Evolutionary conservation across 2,888 invertebrate genomes (phyloP).

Genomic region (Dromius quadrimaculatus): DNA sequence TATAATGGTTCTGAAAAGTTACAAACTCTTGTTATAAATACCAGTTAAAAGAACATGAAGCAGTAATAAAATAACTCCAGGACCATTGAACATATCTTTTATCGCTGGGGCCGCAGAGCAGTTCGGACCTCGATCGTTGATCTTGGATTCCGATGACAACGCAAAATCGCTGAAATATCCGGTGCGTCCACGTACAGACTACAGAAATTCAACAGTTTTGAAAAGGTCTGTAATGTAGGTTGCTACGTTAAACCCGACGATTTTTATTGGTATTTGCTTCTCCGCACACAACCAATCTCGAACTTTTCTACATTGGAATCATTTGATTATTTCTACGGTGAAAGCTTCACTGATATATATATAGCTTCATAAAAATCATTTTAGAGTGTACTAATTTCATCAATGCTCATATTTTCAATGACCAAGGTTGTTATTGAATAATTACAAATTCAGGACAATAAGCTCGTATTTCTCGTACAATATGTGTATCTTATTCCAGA

Average conservation of each 20-base stretch:
- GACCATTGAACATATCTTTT: conserved; percentile 3
- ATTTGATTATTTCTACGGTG: no score
- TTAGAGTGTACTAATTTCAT: no score
- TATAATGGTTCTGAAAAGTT: background rate
- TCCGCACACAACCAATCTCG: conserved; percentile 37
- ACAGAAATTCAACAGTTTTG: conserved; percentile 27
- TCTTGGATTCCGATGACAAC: conserved; percentile 35
- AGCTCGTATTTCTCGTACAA: conserved; percentile 29
- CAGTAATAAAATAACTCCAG: conserved; percentile 26
- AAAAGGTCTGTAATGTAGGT: conserved; percentile 23
- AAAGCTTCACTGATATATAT: no score
- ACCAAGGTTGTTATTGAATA: no score
- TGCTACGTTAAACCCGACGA: conserved; percentile 8
- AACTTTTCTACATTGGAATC: no score
- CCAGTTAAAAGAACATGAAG: conserved; percentile 33
- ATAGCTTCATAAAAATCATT: no score
- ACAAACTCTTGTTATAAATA: background rate
- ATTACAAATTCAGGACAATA: no score
- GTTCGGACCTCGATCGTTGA: background rate
- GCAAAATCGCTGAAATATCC: conserved; percentile 22
- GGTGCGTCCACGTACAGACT: conserved; percentile 11
- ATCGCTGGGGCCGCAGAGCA: background rate
- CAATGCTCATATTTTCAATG: no score
- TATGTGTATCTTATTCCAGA: conserved; percentile 17
- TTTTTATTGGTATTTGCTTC: conserved; percentile 50